A percentile compares a stretch with the other conserved stretches of the same genome.
Evolutionary conservation across 2,113 vertebrate genomes (phyloP).

Genomic region (Piprites chloris): DNA sequence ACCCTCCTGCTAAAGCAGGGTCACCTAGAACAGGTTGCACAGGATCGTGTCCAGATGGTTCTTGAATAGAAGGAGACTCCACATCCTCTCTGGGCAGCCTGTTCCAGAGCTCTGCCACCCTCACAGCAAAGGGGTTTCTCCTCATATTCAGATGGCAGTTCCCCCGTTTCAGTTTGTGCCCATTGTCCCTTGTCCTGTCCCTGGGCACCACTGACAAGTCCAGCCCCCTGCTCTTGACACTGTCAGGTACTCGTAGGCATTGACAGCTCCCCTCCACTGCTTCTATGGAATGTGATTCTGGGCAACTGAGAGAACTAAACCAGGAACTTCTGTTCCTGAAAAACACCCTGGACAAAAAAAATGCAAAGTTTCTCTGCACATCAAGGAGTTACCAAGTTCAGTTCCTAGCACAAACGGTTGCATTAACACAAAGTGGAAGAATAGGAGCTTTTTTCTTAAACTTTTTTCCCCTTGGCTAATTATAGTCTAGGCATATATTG

Average conservation of each 20-base stretch:
- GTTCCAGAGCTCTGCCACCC: background rate
- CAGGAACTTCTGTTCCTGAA: background rate
- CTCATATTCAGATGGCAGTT: background rate
- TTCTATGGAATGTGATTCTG: accelerated
- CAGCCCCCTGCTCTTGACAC: background rate
- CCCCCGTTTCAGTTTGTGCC: background rate
- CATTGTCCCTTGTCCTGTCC: background rate
- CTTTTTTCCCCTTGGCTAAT: background rate
- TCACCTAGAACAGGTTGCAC: background rate
- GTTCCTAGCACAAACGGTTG: background rate
- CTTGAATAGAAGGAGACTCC: background rate
- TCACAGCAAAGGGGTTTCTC: background rate
- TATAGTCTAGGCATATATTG: background rate
- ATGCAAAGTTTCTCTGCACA: background rate
- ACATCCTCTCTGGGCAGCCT: background rate
- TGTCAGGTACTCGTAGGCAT: background rate
- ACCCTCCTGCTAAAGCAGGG: background rate
- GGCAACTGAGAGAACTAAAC: background rate
- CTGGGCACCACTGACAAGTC: background rate
- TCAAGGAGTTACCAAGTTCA: background rate
- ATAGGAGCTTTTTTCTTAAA: background rate
- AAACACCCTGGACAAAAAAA: background rate
- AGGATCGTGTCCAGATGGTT: background rate
- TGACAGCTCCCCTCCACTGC: background rate
- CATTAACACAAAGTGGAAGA: background rate